A percentile compares a stretch with the other conserved stretches of the same genome.
Conservation (phyloP, 1,140 invertebrate species). For the Helicoverpa zea region DNA sequence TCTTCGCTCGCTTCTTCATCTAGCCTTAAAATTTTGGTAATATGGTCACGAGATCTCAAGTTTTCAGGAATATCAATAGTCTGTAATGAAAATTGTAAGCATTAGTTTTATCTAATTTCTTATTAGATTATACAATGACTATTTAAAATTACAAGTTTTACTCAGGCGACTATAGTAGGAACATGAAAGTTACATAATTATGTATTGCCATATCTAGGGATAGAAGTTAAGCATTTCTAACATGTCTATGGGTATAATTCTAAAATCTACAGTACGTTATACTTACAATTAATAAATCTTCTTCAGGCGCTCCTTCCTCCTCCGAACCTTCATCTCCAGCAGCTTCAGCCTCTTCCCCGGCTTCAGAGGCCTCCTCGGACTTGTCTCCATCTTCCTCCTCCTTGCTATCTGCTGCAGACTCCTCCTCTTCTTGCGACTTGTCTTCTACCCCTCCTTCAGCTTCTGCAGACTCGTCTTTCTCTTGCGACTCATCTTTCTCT, state of each 20-base stretch:
- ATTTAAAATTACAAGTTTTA: too few species aligned
- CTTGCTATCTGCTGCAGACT: slow-evolving; percentile 53
- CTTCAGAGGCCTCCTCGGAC: slow-evolving; percentile 50
- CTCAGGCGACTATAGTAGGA: not conserved
- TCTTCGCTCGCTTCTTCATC: slow-evolving; percentile 91
- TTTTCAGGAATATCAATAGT: slow-evolving; percentile 92
- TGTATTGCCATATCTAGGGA: too few species aligned
- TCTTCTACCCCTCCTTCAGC: slow-evolving; percentile 62
- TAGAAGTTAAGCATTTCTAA: too few species aligned
- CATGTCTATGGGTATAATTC: not conserved
- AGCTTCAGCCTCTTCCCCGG: slow-evolving; percentile 53
- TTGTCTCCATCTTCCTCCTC: slow-evolving; percentile 58
- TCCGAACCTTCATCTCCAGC: slow-evolving; percentile 57
- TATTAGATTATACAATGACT: too few species aligned
- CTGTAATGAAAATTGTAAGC: slow-evolving; percentile 81
- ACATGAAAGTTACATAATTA: not conserved
- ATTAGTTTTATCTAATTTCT: too few species aligned
- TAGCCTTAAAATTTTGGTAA: slow-evolving; percentile 93
- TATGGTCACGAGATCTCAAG: slow-evolving; percentile 92
- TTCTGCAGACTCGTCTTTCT: slow-evolving; percentile 51
- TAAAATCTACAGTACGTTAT: not conserved
- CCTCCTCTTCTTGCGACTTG: slow-evolving; percentile 61
- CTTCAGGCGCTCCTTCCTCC: slow-evolving; percentile 86
- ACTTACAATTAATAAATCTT: slow-evolving; percentile 88
- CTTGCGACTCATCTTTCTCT: slow-evolving; percentile 54